Percentiles rank a stretch among this genome's conserved stretches.
Conservation (phyloP, 2,113 vertebrate genomes). For the Dicaeum eximium region DNA sequence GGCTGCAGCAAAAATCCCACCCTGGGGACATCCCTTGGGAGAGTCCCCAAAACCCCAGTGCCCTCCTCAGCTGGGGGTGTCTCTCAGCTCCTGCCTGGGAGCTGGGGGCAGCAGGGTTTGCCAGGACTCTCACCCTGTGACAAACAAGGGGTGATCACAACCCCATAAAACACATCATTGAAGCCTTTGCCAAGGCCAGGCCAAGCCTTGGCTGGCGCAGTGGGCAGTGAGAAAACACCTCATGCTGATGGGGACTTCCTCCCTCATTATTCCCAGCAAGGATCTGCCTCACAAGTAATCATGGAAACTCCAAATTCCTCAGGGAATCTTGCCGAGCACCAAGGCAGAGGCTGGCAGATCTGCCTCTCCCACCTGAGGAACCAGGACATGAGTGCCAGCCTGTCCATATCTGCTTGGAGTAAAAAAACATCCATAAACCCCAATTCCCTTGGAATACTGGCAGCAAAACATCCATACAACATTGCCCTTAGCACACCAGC, state of each 20-base stretch:
- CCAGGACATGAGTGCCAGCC: neutral
- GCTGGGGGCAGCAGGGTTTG: neutral
- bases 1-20: neutral
- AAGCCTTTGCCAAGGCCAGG: neutral
- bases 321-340: neutral
- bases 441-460: neutral
- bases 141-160: fast-evolving
- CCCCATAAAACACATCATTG: fast-evolving
- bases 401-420: neutral
- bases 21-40: neutral
- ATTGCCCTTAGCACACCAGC: neutral
- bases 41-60: neutral
- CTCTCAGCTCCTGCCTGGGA: neutral
- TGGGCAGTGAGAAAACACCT: fast-evolving
- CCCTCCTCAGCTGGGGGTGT: fast-evolving
- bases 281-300: neutral
- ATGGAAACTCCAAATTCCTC: neutral
- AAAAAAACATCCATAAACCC: neutral
- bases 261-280: neutral
- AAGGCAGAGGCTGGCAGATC: neutral
- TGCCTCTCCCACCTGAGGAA: neutral
- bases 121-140: fast-evolving
- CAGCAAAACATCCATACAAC: neutral
- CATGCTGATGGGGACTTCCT: neutral
- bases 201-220: neutral